Base-by-base conservation (phyloP, 2,888 invertebrate species). In the Nephrocerus scutellatus region DNA sequence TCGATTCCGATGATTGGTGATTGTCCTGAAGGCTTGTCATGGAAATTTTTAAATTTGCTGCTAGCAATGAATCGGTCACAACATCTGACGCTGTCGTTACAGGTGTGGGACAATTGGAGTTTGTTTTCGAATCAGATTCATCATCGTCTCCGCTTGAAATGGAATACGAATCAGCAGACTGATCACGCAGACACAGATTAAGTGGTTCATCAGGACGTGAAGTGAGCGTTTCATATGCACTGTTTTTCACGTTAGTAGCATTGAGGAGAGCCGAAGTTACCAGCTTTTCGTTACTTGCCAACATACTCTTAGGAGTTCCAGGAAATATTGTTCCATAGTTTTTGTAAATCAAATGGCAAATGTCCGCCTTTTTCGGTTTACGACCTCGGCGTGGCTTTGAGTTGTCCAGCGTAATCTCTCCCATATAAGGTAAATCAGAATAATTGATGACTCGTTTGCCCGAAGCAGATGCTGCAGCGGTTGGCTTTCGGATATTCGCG, bases 311-410 rank as follows among this genome's bases (percentile, higher is more conserved):
- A 0, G 83, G 83, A 7, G 82, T 82, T 0, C 83, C 84, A 0
- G 86, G 85, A 33, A 86, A 76, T 10, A 88, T 84, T 0, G 87
- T 89, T 4, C 89, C 90, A 60, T 90, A 90, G 63, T 90, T 90
- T 62, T 90, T 90, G 58, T 90, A 89, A 50, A 90, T 90, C 28
- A 90, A 70, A 58, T 90, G 90, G 50, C 90, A 90, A 49, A 91
- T 91, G 57, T 90, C 90, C 0, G 90, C 88, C 63, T 91, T 90
- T 60, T 90, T 90, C 0, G 90, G 91, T 58, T 91, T 91, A 13
- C 90, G 73, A 0, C 90, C 90, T 44, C 91, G 73, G 23, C 89
- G 70, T 0, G 90, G 90, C 52, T 88, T 85, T 10, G 84, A 84
- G 65, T 90, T 87, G 59, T 89, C 88, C 37, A 90, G 66, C 0